Percentiles rank a stretch among this genome's conserved stretches.
Conservation (phyloP, 2,113 vertebrate genomes). For the Leptobrachium ailaonicum region DNA sequence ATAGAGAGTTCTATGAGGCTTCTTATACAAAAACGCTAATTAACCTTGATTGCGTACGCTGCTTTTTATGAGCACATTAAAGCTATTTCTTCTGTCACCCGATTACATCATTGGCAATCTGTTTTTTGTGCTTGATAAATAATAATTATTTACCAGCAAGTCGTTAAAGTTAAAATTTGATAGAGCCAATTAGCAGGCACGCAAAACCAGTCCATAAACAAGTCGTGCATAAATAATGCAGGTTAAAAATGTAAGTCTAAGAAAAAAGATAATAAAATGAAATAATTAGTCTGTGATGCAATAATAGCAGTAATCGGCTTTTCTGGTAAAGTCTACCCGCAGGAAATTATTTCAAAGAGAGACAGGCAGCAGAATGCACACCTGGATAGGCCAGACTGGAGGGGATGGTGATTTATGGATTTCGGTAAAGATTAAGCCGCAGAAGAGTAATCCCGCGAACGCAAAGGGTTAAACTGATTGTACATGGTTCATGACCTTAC, state of each 20-base stretch:
- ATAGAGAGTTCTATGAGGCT: background rate
- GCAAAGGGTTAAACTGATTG: too few species aligned
- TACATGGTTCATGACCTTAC: too few species aligned
- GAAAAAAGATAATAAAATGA: background rate
- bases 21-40: background rate
- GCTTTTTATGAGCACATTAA: background rate
- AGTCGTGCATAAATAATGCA: background rate
- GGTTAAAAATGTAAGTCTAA: too few species aligned
- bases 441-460: too few species aligned
- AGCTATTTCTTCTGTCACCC: background rate
- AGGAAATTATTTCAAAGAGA: background rate
- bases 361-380: too few species aligned
- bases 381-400: too few species aligned
- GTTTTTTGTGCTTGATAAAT: background rate
- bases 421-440: too few species aligned
- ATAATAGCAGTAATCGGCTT: background rate
- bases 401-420: too few species aligned
- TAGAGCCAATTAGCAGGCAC: background rate
- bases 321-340: background rate
- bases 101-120: background rate
- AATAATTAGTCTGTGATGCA: background rate
- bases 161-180: constrained; percentile 10
- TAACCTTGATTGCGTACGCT: background rate
- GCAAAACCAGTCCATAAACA: background rate
- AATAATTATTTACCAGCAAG: constrained; percentile 5